Conservation (phyloP, 37 sponge, comb jelly and placozoan species). For the Diacarnus erythraeanus region DNA sequence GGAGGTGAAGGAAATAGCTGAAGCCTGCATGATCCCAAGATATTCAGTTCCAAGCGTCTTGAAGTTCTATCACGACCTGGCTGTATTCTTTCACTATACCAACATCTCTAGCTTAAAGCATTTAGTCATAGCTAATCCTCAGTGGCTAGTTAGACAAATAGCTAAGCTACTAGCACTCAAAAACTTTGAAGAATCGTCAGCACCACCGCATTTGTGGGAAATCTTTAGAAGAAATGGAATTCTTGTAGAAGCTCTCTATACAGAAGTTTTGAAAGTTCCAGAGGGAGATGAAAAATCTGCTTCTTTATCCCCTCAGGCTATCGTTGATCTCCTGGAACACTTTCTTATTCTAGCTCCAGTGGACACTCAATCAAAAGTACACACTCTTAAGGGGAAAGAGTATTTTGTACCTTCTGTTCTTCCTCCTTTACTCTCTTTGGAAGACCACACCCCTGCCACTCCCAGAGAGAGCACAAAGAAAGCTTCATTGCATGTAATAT, state of each 20-base stretch:
- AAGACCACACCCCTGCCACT: not conserved
- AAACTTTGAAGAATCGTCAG: not conserved
- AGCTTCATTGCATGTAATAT: conserved; percentile 43
- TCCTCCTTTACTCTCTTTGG: not conserved
- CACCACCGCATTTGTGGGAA: conserved; percentile 1
- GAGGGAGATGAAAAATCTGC: not conserved
- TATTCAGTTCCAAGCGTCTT: conserved; percentile 39
- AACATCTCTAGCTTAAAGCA: conserved; percentile 9
- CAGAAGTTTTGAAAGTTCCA: conserved; percentile 14
- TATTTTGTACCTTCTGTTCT: conserved; percentile 48
- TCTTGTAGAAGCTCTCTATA: conserved; percentile 39
- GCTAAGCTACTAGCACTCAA: conserved; percentile 27
- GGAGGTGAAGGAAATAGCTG: conserved; percentile 17
- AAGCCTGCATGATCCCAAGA: conserved; percentile 14
- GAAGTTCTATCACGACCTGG: conserved; percentile 60
- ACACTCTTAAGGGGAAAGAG: not conserved
- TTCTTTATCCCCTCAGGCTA: conserved; percentile 2
- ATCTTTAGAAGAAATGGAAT: conserved; percentile 31
- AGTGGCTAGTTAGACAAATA: conserved; percentile 44
- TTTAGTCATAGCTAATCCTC: conserved; percentile 39
- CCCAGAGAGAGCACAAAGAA: not conserved
- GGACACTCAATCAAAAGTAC: not conserved
- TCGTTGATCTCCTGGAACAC: conserved; percentile 30
- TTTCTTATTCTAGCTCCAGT: conserved; percentile 16
- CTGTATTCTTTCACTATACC: conserved; percentile 41